Evolutionary conservation across 2,113 vertebrate genomes (phyloP), one percentile per base, ranked within the genome.

Genomic region (Daboia siamensis): DNA sequence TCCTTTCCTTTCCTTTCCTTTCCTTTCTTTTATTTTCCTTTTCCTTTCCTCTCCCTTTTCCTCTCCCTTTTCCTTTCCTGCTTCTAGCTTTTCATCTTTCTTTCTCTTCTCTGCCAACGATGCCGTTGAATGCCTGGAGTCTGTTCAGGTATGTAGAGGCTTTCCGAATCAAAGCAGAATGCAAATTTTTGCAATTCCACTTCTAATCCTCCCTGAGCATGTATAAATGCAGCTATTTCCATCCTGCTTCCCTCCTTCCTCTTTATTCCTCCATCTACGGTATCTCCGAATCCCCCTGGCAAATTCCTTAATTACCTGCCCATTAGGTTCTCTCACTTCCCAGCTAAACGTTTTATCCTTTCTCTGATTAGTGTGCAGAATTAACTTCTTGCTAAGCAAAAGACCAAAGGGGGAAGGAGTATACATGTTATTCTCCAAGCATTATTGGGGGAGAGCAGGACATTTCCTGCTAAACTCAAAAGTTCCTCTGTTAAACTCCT

Each of bases 241-340:
- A 20, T n/a, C 94, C 93, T 90, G 88, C 56, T 56, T 88, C 74
- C 94, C 61, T 93, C 87, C 91, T 88, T 88, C 24, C 0, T 3
- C 56, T 95, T 86, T 56, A 17, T 91, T 93, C 94, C 94, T 95
- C 93, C 92, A 15, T 94, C 88, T 92, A 69, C 12, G 0, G 29
- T n/a, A 93, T 80, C 88, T 86, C 59, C 23, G 46, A 39, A 90
- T 86, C 74, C 92, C 46, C 56, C 48, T 88, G 92, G 89, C 94
- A 95, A 51, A 5, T 86, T 95, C 96, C 95, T 95, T 96, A 96
- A 96, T 96, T 96, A 97, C 90, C 91, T 93, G 1, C 61, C 94
- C 90, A 93, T 94, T 96, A 96, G 89, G 92, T 93, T 93, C 94
- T 92, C 90, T 94, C 88, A 87, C 88, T 92, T 55, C 91, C 93